A percentile compares a stretch with the other conserved stretches of the same genome.
These are phyloP conservation scores for Drosophila kohkoa DNA, from an alignment of 1,140 invertebrate genomes.

Conservation along the genomic window DNA sequence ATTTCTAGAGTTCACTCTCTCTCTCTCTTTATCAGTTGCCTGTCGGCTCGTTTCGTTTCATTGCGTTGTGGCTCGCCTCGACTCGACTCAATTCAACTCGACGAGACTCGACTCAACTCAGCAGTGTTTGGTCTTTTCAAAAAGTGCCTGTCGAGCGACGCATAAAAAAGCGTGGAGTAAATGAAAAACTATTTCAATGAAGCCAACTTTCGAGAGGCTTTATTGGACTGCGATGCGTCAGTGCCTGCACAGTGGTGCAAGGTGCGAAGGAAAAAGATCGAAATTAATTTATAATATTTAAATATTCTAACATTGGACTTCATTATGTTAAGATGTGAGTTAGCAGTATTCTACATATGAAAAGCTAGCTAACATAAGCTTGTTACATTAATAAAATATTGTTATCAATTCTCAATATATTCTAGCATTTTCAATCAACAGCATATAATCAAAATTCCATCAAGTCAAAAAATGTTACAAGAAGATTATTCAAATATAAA, in stretches of 20 bases:
- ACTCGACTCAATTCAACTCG: conserved; percentile 1
- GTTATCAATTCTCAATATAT: no score
- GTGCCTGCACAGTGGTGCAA: conserved; percentile 42
- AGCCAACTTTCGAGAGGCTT: conserved; percentile 69
- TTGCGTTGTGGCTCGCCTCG: neutral
- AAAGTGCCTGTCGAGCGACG: conserved; percentile 22
- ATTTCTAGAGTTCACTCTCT: conserved; percentile 9
- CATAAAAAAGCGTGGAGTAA: conserved; percentile 57
- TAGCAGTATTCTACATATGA: no score
- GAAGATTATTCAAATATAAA: no score
- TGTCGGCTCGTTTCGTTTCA: no score
- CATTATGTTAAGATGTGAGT: no score
- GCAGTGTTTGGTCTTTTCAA: conserved; percentile 48
- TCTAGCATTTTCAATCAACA: no score
- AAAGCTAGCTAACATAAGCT: no score
- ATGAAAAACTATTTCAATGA: conserved; percentile 83
- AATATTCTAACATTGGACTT: neutral
- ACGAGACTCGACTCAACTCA: neutral
- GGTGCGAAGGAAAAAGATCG: neutral
- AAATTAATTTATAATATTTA: neutral
- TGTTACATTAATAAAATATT: no score
- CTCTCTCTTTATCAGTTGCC: neutral
- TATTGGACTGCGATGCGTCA: conserved; percentile 23
- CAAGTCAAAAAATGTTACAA: no score
- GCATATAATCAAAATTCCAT: no score